Evolutionary conservation across 2,113 vertebrate genomes (phyloP), one percentile per base, ranked within the genome.

Genomic region (Gasterosteus nipponicus): DNA sequence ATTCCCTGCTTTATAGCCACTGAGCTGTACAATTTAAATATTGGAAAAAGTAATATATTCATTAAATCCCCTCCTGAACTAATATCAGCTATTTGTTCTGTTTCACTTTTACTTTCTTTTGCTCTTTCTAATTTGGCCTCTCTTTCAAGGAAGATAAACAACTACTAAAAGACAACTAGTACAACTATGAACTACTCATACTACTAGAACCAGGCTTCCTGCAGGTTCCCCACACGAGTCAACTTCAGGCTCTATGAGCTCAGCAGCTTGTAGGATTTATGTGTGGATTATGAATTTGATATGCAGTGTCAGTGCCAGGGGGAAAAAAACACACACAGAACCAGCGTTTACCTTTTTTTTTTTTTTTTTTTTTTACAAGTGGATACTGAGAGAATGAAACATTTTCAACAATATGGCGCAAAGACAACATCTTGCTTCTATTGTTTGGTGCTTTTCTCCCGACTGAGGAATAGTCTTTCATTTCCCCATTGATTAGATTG

Each of bases 401-500:
- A 60, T 12, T 57, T 44, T 61, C 3, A 22, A 31, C 39, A 80
- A 74, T 41, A 75, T 77, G 65, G 66, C 18, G 16, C 53, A 67
- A 75, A 71, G 65, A 54, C 42, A 60, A 39, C 82, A 83, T 79
- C 82, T 85, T 87, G 75, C 47, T 75, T 66, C 59, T 18, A 82
- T 77, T 69, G 68, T 68, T 86, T 66, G 33, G 53, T 77, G n/a
- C 42, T 69, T 59, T 83, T 77, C 78, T 57, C 81, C 68, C 67
- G 70, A 77, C 63, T 80, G 73, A 73, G 64, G 79, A 84, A 85
- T 82, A 77, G 62, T 69, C 57, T 82, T 85, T 83, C 73, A 86
- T 89, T 89, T 87, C 69, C 67, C 59, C 67, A 83, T 84, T 86
- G 68, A 87, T 89, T 87, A 80, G 69, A 86, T 74, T 85, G 77